Conservation (phyloP, 2,113 vertebrate species). For the Orycteropus afer region DNA sequence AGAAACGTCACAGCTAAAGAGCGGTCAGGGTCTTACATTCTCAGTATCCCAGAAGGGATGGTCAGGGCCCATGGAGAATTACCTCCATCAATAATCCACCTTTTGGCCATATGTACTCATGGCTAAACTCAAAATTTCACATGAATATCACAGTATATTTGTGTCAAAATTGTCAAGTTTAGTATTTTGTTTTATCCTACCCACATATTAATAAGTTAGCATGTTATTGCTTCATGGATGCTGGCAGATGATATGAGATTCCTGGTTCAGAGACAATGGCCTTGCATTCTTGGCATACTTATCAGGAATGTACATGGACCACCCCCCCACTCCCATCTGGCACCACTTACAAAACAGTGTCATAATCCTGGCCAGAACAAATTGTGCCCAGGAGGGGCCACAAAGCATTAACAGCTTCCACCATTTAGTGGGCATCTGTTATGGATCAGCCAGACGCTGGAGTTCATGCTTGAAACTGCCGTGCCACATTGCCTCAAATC, state of each 20-base stretch:
- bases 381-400: background rate
- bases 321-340: background rate
- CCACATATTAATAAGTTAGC: background rate
- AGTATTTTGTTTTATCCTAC: background rate
- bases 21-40: background rate
- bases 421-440: background rate
- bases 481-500: background rate
- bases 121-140: background rate
- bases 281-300: background rate
- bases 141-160: background rate
- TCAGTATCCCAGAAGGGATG: background rate
- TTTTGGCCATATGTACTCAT: background rate
- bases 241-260: background rate
- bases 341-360: background rate
- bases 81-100: background rate
- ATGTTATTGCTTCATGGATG: background rate
- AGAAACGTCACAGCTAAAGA: background rate
- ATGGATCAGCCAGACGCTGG: background rate
- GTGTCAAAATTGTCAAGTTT: background rate
- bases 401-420: background rate
- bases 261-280: background rate
- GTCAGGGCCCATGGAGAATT: background rate
- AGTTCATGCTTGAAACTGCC: background rate
- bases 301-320: background rate
- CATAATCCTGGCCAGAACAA: background rate